Percentiles rank a stretch among this genome's conserved stretches.
phyloP scores from a whole-genome alignment of 2,888 invertebrate species.

The Rhopalosiphum nymphaeae region DNA sequence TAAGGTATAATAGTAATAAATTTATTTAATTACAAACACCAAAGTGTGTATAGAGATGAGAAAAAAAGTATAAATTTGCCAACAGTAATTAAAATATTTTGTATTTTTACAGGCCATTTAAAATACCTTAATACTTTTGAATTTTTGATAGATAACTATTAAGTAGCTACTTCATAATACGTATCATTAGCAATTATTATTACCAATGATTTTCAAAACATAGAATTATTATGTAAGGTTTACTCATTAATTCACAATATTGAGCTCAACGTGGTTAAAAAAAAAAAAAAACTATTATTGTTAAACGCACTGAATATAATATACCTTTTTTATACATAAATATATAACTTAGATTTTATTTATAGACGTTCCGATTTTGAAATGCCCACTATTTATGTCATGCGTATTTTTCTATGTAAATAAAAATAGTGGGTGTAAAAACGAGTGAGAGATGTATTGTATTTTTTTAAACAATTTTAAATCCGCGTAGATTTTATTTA shows the following conservation, averaged over 20 bases:
- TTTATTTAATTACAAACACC: slow-evolving; percentile 29
- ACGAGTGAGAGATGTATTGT: slow-evolving; percentile 54
- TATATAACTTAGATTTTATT: slow-evolving; percentile 43
- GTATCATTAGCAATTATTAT: slow-evolving; percentile 48
- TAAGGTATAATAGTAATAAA: slow-evolving; percentile 21
- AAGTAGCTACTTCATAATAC: background rate
- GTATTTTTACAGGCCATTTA: slow-evolving; percentile 18
- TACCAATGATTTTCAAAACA: slow-evolving; percentile 35
- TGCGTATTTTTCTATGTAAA: slow-evolving; percentile 31
- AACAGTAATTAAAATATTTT: slow-evolving; percentile 22
- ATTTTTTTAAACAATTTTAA: slow-evolving; percentile 57
- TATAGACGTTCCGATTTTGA: slow-evolving; percentile 28
- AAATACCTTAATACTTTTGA: slow-evolving; percentile 12
- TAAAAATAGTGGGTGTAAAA: slow-evolving; percentile 13
- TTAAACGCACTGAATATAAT: slow-evolving; percentile 57
- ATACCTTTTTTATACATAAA: slow-evolving; percentile 8
- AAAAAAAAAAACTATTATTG: slow-evolving; percentile 28
- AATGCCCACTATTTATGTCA: slow-evolving; percentile 31
- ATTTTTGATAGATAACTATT: slow-evolving; percentile 25
- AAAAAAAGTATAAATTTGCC: background rate
- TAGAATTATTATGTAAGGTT: slow-evolving; percentile 13
- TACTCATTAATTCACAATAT: slow-evolving; percentile 24
- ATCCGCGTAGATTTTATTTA: slow-evolving; percentile 48
- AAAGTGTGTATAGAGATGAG: slow-evolving; percentile 25
- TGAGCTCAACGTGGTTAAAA: slow-evolving; percentile 52